These are phyloP conservation scores for Gila orcuttii DNA, from an alignment of 2,113 vertebrate genomes.

Conservation along the genomic window DNA sequence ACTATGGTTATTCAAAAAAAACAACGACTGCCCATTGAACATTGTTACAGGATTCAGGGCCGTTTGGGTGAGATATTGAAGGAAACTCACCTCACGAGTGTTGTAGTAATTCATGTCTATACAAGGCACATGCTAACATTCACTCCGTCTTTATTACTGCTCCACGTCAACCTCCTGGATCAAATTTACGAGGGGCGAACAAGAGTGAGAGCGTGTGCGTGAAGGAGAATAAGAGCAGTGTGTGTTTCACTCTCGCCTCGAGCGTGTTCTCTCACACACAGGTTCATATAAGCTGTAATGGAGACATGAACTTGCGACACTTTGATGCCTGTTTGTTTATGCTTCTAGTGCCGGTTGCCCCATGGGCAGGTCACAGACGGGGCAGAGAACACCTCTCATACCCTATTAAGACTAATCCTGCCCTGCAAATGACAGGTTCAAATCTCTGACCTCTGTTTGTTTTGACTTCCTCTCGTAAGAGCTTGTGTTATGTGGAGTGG, in stretches of 20 bases:
- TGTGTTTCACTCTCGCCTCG: constrained; percentile 4
- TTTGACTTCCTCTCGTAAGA: constrained; percentile 24
- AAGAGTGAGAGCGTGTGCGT: neutral
- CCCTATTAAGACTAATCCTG: constrained; percentile 16
- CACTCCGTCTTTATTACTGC: constrained; percentile 5
- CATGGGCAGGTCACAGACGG: neutral
- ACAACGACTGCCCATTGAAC: neutral
- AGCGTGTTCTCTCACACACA: constrained; percentile 33
- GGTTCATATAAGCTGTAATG: constrained; percentile 19
- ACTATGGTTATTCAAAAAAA: neutral
- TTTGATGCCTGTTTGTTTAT: constrained; percentile 31
- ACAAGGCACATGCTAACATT: constrained; percentile 9
- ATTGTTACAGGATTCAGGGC: neutral
- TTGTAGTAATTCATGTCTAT: constrained; percentile 14
- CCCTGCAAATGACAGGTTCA: constrained; percentile 12
- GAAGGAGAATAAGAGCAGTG: constrained; percentile 20
- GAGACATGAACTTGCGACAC: neutral
- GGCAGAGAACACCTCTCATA: neutral
- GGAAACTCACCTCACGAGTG: constrained; percentile 6
- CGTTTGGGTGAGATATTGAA: constrained; percentile 11
- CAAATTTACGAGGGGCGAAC: constrained; percentile 12
- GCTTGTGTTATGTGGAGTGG: neutral
- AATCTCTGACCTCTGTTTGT: constrained; percentile 31
- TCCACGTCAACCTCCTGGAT: constrained; percentile 20
- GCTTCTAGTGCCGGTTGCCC: neutral